Conservation (phyloP, 2,888 invertebrate species). For the Chydorus sphaericus region DNA sequence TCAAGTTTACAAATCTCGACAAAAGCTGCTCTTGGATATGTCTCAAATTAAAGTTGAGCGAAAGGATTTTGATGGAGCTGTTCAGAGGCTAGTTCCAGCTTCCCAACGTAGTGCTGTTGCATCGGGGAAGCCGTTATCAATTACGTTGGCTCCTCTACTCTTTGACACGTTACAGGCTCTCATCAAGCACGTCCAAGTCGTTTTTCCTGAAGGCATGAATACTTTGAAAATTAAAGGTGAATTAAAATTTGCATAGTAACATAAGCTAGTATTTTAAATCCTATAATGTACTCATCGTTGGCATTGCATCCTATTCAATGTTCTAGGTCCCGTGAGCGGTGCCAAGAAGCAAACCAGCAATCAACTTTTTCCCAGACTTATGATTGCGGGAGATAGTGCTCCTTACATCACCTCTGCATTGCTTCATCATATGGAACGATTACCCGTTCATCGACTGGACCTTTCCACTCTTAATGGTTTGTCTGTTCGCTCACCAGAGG, state of each 20-base stretch:
- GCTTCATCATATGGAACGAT: slow-evolving; percentile 57
- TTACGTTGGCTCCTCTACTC: slow-evolving; percentile 42
- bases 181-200: slow-evolving; percentile 33
- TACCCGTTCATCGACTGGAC: slow-evolving; percentile 52
- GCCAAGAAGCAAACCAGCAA: slow-evolving; percentile 1
- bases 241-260: background rate
- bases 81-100: slow-evolving; percentile 48
- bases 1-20: slow-evolving; percentile 67
- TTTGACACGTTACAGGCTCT: slow-evolving; percentile 34
- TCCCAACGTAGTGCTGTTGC: slow-evolving; percentile 43
- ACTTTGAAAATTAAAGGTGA: slow-evolving; percentile 2
- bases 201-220: slow-evolving; percentile 37
- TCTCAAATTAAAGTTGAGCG: slow-evolving; percentile 24
- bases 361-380: slow-evolving; percentile 30
- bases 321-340: slow-evolving; percentile 1
- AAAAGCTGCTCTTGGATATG: slow-evolving; percentile 53
- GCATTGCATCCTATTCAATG: too few species aligned
- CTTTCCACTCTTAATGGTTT: slow-evolving; percentile 48
- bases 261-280: background rate
- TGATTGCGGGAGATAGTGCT: slow-evolving; percentile 41
- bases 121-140: slow-evolving; percentile 40
- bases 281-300: too few species aligned
- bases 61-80: slow-evolving; percentile 35
- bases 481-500: slow-evolving; percentile 55
- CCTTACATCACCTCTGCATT: slow-evolving; percentile 60